A percentile compares a stretch with the other conserved stretches of the same genome.
phyloP scores from a whole-genome alignment of 1,140 invertebrate species.

The Hestina assimilis region DNA sequence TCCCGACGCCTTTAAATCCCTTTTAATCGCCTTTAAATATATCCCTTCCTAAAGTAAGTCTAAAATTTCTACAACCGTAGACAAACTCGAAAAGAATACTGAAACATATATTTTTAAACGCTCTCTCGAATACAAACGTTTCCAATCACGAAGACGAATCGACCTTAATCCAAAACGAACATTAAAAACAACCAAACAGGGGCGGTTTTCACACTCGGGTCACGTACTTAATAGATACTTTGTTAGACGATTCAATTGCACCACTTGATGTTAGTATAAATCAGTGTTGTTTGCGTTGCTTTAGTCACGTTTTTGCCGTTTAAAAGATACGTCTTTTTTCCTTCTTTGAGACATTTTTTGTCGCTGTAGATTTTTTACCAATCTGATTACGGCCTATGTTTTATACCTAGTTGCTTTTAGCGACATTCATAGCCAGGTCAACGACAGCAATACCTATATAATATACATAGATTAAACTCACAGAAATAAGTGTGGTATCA shows the following conservation, averaged over 20 bases:
- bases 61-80: neutral
- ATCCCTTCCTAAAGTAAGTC: too few relatives aligned
- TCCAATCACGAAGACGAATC: conserved; percentile 19
- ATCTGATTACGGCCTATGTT: too few relatives aligned
- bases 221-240: conserved; percentile 33
- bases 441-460: too few relatives aligned
- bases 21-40: too few relatives aligned
- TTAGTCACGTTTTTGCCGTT: conserved; percentile 14
- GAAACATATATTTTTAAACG: conserved; percentile 2
- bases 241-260: conserved; percentile 33
- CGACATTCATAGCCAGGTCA: too few relatives aligned
- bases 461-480: too few relatives aligned
- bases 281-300: conserved; percentile 9
- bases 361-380: too few relatives aligned
- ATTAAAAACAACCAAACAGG: conserved; percentile 17
- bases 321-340: too few relatives aligned
- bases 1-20: too few relatives aligned
- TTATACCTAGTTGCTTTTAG: too few relatives aligned
- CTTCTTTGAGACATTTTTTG: too few relatives aligned
- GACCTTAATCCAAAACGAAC: conserved; percentile 19
- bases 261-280: conserved; percentile 31
- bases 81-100: neutral
- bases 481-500: too few relatives aligned
- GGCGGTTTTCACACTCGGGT: conserved; percentile 13
- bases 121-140: conserved; percentile 15